phyloP scores from a whole-genome alignment of 2,888 invertebrate genomes.

The Bruchidius siliquastri region DNA sequence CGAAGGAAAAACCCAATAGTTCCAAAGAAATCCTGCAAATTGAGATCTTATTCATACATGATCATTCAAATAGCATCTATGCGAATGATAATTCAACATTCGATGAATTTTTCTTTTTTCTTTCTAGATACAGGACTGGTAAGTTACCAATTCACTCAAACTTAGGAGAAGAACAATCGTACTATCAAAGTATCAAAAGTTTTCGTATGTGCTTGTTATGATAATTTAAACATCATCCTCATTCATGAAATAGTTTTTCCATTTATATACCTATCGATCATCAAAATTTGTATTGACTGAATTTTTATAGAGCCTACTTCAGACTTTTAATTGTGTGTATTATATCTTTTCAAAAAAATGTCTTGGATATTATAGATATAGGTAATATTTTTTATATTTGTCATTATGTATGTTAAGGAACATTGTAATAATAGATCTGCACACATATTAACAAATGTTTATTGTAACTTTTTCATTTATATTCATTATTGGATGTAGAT shows the following conservation, averaged over 20 bases:
- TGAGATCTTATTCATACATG: not conserved
- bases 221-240: constrained; percentile 23
- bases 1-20: not conserved
- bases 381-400: not conserved
- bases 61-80: not conserved
- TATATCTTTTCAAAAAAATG: not conserved
- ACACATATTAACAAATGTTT: not conserved
- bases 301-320: not conserved
- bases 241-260: constrained; percentile 1
- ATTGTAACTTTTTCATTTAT: not conserved
- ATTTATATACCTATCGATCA: not conserved
- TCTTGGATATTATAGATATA: constrained; percentile 1
- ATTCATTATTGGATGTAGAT: not conserved
- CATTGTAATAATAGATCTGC: not conserved
- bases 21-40: not conserved
- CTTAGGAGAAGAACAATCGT: constrained; percentile 34
- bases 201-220: constrained; percentile 39
- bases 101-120: constrained; percentile 21
- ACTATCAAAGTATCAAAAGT: constrained; percentile 22
- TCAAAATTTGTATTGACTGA: not conserved
- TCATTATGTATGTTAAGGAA: not conserved
- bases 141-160: constrained; percentile 52
- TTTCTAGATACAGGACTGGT: constrained; percentile 51
- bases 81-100: not conserved
- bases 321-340: not conserved